Base-by-base conservation (phyloP, 2,888 invertebrate species). In the Notodonta ziczac region DNA sequence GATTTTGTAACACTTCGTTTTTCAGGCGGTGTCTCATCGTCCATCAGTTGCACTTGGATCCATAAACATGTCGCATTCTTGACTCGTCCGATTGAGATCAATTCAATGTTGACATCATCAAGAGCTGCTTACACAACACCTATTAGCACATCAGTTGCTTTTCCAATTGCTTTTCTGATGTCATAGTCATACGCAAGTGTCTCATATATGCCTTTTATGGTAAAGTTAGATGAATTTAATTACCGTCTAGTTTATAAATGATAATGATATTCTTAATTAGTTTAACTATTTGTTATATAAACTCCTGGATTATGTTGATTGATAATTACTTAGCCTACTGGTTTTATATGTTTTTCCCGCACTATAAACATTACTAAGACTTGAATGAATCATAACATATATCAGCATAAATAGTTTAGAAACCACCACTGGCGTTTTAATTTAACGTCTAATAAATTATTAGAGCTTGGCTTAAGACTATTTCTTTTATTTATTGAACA, bases 51-150 rank as follows among this genome's bases (percentile, higher is more conserved):
- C 57, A 59, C 59, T 67, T 59, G 72, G 62, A 48, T 62, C 58
- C 58, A 67, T 72, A 76, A 76, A 76, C 65, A 63, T 74, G 78
- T 80, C 77, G 77, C 80, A 80, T 83, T 81, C 78, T 75, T 78
- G 68, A 68, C 69, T 66, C 58, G 54, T 56, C 67, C 70, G 63
- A 85, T 84, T 83, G 82, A 73, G 81, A 81, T 83, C 84, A 84
- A 86, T 85, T 83, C 78, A 61, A 61, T 70, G 81, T 80, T 85
- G 83, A 86, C 85, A 84, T 85, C 85, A 83, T 80, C 80, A 55
- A 60, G 67, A 65, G 62, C 63, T 73, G 66, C 72, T 80, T 82
- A 70, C 82, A 76, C 80, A 81, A 81, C 79, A 80, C 76, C 76
- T 79, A 79, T 78, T 80, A 76, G 70, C 65, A 58, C 59, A 65